Evolutionary conservation across 2,888 invertebrate species (phyloP).

Genomic region (Drosophila basisetae): DNA sequence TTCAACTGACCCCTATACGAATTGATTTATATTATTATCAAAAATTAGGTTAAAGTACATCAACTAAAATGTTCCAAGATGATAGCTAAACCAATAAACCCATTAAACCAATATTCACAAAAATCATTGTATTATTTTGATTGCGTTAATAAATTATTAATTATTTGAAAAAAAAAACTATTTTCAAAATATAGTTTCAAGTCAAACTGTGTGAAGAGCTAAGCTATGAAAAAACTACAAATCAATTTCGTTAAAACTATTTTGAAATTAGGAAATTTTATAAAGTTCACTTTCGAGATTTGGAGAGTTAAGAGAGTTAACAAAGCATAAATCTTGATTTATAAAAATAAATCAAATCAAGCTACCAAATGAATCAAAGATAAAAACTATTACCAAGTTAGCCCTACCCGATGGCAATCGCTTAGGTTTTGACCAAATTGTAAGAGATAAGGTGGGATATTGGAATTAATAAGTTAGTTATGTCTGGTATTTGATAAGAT

Average conservation of each 20-base stretch:
- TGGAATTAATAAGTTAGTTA: constrained; percentile 12
- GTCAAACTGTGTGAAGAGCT: neutral
- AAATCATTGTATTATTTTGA: neutral
- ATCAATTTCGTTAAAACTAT: neutral
- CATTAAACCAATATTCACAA: neutral
- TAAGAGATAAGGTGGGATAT: constrained; percentile 13
- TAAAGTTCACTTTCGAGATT: neutral
- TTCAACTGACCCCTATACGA: neutral
- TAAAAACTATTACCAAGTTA: neutral
- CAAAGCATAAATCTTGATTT: neutral
- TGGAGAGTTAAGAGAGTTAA: neutral
- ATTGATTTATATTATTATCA: neutral
- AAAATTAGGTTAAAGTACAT: neutral
- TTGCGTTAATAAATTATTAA: neutral
- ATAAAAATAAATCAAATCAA: neutral
- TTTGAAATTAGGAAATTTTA: neutral
- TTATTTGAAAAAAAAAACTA: neutral
- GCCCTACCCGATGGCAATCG: neutral
- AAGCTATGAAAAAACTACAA: neutral
- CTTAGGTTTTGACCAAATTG: constrained; percentile 10
- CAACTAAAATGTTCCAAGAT: neutral
- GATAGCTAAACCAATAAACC: neutral
- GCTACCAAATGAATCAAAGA: neutral
- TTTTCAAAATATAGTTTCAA: neutral
- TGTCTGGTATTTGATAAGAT: constrained; percentile 20